Evolutionary conservation across 2,113 vertebrate species (phyloP).

Genomic region (Loxodonta africana): DNA sequence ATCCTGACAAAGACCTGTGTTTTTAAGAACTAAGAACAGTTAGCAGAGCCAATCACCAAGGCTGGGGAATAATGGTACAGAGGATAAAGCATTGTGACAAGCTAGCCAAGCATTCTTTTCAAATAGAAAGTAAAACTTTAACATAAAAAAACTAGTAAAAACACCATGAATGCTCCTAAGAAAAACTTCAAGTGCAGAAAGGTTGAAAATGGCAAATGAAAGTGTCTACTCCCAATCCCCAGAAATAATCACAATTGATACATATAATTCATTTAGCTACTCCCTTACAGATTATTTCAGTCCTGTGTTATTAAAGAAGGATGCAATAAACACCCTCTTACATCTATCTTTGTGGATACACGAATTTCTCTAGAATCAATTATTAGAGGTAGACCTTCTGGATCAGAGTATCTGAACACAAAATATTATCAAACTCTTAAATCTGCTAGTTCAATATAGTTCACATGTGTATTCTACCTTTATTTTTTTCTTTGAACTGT

Average conservation of each 20-base stretch:
- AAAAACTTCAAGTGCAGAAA: constrained; percentile 51
- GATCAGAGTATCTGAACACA: background rate
- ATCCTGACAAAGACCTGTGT: background rate
- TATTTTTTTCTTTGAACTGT: constrained; percentile 10
- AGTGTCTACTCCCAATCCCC: background rate
- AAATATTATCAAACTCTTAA: background rate
- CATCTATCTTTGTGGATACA: background rate
- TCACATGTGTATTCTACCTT: background rate
- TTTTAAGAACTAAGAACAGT: background rate
- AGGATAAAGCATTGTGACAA: background rate
- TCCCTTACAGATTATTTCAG: background rate
- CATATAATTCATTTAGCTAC: background rate
- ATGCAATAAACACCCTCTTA: background rate
- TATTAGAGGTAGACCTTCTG: background rate
- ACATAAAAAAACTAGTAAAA: constrained; percentile 10
- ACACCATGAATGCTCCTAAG: background rate
- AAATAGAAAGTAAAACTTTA: constrained; percentile 27
- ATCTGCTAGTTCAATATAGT: constrained; percentile 19
- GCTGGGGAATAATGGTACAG: background rate
- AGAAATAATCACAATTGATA: background rate
- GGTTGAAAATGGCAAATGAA: background rate
- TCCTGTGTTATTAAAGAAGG: background rate
- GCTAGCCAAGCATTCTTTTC: background rate
- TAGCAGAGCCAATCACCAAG: background rate
- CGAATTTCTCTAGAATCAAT: background rate